Base-by-base conservation (phyloP, 2,888 invertebrate genomes). In the Meiosimyza decipiens region DNA sequence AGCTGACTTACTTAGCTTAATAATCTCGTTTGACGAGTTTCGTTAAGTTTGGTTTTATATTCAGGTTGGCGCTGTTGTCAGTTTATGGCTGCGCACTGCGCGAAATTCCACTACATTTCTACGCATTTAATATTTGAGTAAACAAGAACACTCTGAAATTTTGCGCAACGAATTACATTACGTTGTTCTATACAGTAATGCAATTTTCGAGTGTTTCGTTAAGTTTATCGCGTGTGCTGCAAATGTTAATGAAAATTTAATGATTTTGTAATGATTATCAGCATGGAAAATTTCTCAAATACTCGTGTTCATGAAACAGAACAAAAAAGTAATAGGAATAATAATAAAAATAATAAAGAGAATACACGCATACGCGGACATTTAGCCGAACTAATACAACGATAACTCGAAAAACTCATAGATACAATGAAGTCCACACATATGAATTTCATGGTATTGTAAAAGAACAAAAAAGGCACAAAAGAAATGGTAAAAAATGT, bases 11-110 rank as follows among this genome's bases (percentile, higher is more conserved):
- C 80, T 83, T 82, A 79, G 80, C 79, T 79, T 81, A 80, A 82
- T 83, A 82, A 84, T 82, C 85, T 82, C 78, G 84, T 83, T 82
- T 82, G 84, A 83, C 84, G 74, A 77, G 85, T 84, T 80, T 77
- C 65, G 74, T 75, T 72, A 33, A 15, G 55, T 67, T 69, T 69
- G 47, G 50, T 72, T 72, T 72, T 72, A 50, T 47, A 59, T 65
- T 65, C 59, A 50, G 16, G 57, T 55, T 68, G 60, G n/a, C 16
- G 50, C 69, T 52, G 28, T 16, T 49, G 16, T 40, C 60, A 70
- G 57, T 57, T 47, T 18, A 22, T 12, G 28, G 13, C 16, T 50
- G 57, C 33, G 54, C 22, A 22, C 59, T 15, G 33, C 13, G 64
- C 59, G 11, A 62, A 40, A 63, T 54, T 54, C 54, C 59, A 22